A percentile compares a stretch with the other conserved stretches of the same genome.
These are phyloP conservation scores for Neotoxoptera formosana DNA, from an alignment of 1,140 invertebrate genomes.

Conservation along the genomic window DNA sequence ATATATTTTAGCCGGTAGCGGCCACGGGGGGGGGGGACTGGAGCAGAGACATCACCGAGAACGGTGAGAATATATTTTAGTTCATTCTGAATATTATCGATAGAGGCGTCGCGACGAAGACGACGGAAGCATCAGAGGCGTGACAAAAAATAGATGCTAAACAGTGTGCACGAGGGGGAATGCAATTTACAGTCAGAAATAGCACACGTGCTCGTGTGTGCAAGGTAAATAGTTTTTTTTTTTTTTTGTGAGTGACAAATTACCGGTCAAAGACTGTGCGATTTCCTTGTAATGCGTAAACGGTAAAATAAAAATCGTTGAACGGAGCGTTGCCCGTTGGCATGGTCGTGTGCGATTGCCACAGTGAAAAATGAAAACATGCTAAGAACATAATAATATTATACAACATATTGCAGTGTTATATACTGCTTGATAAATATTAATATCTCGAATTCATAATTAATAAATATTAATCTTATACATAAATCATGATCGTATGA, in stretches of 20 bases:
- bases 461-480: no score
- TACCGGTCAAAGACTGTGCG: not conserved
- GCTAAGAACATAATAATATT: not conserved
- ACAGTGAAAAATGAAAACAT: not conserved
- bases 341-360: not conserved
- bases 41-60: not conserved
- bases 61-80: not conserved
- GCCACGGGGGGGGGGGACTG: rapidly evolving
- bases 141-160: not conserved
- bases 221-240: not conserved
- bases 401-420: no score
- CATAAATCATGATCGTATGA: no score
- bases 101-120: no score
- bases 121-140: not conserved
- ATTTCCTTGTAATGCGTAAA: not conserved
- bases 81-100: not conserved
- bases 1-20: no score
- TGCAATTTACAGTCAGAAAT: not conserved
- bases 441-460: no score
- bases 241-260: not conserved
- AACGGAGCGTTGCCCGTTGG: not conserved
- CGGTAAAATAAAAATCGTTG: not conserved
- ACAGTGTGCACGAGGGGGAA: not conserved
- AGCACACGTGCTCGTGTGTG: not conserved
- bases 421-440: no score